Base-by-base conservation (phyloP, 2,888 invertebrate species). In the Thalpophila matura region DNA sequence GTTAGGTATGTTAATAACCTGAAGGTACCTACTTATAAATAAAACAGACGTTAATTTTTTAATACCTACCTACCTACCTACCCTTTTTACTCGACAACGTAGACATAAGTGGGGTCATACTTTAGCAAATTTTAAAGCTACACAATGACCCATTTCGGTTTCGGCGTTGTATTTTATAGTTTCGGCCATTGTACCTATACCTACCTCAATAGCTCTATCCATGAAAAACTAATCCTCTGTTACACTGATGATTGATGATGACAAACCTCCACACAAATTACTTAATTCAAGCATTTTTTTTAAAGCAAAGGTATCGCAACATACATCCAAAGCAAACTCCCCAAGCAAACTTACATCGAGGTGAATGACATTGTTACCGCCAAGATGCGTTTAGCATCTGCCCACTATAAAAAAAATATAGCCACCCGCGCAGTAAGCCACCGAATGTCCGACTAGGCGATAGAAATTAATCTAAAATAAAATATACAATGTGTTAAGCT, bases 311-410 rank as follows among this genome's bases (percentile, higher is more conserved):
- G n/a, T 56, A 63, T 6, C 22, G 27, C 53, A 43, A 43, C 42
- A 67, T 20, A 47, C 35, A 71, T 42, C 27, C 62, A 66, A 65
- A 71, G 55, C 61, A 54, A 61, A 65, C 64, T 35, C 6, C 60
- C 79, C 75, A 86, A 87, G 87, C 88, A 73, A n/a, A 94, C 93
- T 95, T 95, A 94, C 94, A 94, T 90, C 35, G 94, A 80, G 89
- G 90, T 93, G 90, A 95, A 94, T 81, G 94, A 90, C 94, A 94
- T 95, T 85, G 74, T 86, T 84, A 84, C 84, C 74, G 81, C 79
- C 68, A 83, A 83, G 76, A 80, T 73, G 75, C 73, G 70, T 64
- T 76, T 74, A 47, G 64, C 66, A 70, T 78, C 82, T 53, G 80
- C 74, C 82, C 77, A 86, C 82, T 68, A 75, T 72, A 62, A 72